Evolutionary conservation across 2,888 invertebrate genomes (phyloP).

Genomic region (Caenorhabditis sulstoni): DNA sequence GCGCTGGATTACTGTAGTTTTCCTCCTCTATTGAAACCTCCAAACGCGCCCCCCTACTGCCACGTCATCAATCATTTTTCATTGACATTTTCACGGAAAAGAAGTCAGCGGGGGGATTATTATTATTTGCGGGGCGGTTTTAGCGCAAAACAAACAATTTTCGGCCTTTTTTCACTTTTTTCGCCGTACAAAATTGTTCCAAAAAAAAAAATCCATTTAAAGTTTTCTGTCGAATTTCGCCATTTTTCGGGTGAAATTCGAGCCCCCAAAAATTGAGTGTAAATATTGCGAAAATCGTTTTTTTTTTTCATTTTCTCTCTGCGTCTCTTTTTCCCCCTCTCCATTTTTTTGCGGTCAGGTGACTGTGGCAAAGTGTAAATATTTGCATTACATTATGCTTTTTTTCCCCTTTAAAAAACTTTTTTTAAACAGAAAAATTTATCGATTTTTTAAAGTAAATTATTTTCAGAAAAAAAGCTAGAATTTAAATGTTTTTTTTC

Average conservation of each 20-base stretch:
- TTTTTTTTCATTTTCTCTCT: constrained; percentile 13
- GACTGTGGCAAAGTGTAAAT: constrained; percentile 26
- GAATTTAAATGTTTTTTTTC: too few species aligned
- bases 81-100: background rate
- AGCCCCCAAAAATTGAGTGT: too few species aligned
- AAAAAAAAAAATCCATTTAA: too few species aligned
- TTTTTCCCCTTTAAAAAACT: background rate
- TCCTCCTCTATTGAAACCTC: background rate
- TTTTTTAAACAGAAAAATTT: background rate
- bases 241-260: background rate
- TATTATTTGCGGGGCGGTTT: too few species aligned
- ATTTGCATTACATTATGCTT: constrained; percentile 42
- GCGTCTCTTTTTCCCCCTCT: background rate
- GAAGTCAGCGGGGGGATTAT: background rate
- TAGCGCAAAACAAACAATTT: background rate
- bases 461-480: too few species aligned
- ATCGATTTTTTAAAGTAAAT: background rate
- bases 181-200: too few species aligned
- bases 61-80: constrained; percentile 7
- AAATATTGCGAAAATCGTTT: constrained; percentile 13
- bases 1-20: too few species aligned
- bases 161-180: too few species aligned
- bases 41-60: background rate
- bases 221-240: too few species aligned
- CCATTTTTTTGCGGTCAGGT: constrained; percentile 26